A percentile compares a stretch with the other conserved stretches of the same genome.
Conservation (phyloP, 30 jellyfish, hydroid and myxozoan genomes). For the Hydra vulgaris region DNA sequence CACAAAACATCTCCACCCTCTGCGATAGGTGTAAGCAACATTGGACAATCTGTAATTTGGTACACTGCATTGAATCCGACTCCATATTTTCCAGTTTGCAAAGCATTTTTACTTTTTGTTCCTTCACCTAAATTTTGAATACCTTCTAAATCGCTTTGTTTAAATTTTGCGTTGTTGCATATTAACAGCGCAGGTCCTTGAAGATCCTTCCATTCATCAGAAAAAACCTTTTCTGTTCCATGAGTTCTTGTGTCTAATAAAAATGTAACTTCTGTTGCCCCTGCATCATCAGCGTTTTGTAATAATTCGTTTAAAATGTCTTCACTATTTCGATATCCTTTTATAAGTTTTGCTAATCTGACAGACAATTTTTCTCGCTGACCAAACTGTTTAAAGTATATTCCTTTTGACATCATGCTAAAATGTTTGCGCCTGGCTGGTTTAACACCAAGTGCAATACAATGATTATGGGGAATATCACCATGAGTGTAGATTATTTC, state of each 20-base stretch:
- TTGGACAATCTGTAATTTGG: constrained; percentile 68
- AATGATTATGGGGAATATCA: constrained; percentile 24
- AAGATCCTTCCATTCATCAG: constrained; percentile 52
- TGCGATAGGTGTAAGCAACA: constrained; percentile 28
- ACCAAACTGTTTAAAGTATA: constrained; percentile 34
- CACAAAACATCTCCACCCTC: constrained; percentile 32
- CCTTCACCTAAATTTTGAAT: constrained; percentile 67
- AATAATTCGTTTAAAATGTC: constrained; percentile 49
- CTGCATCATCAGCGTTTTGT: constrained; percentile 91
- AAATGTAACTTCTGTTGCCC: constrained; percentile 57
- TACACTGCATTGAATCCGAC: constrained; percentile 80
- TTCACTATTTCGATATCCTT: constrained; percentile 47
- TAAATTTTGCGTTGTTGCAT: constrained; percentile 54
- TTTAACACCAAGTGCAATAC: constrained; percentile 36
- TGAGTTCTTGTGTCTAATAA: constrained; percentile 40
- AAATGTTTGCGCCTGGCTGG: constrained; percentile 32
- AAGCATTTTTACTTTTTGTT: constrained; percentile 42
- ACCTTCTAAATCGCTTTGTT: constrained; percentile 41
- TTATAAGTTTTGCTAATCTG: constrained; percentile 51
- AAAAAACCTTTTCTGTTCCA: constrained; percentile 21
- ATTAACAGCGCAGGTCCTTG: constrained; percentile 83
- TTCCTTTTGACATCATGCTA: constrained; percentile 12
- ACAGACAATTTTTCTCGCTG: constrained; percentile 60
- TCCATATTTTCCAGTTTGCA: constrained; percentile 78
- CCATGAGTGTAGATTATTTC: constrained; percentile 21